Conservation (phyloP, 1,140 invertebrate genomes). For the Arion vulgaris region DNA sequence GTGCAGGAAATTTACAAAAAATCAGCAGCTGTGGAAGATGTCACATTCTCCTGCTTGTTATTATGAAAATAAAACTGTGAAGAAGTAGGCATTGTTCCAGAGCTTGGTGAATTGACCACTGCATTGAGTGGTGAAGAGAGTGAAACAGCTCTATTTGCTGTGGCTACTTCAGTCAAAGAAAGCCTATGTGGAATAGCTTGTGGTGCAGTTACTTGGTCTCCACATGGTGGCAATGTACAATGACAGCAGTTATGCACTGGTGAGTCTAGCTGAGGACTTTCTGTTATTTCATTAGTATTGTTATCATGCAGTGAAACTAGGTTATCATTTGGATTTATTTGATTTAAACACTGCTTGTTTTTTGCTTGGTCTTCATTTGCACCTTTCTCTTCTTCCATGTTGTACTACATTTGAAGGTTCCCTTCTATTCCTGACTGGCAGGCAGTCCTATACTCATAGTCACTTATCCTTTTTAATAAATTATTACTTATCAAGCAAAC, state of each 20-base stretch:
- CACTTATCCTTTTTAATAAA: too few relatives aligned
- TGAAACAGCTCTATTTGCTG: constrained; percentile 27
- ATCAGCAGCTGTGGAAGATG: constrained; percentile 19
- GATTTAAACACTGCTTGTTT: constrained; percentile 31
- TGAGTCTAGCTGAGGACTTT: background rate
- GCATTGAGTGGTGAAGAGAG: constrained; percentile 9
- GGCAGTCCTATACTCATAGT: too few relatives aligned
- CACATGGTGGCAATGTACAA: background rate
- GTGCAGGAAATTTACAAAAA: constrained; percentile 3
- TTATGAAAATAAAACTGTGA: background rate
- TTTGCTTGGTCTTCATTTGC: constrained; percentile 21
- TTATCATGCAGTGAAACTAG: background rate
- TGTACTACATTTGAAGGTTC: background rate
- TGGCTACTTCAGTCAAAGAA: background rate
- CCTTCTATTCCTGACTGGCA: too few relatives aligned
- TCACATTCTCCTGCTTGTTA: background rate
- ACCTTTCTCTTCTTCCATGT: constrained; percentile 30
- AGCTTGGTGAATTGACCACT: constrained; percentile 35
- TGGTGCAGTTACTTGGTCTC: background rate
- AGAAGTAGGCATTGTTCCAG: constrained; percentile 17
- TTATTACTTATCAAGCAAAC: too few relatives aligned
- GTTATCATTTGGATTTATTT: constrained; percentile 19
- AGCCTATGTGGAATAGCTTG: constrained; percentile 8
- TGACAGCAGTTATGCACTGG: background rate
- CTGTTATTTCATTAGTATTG: background rate